phyloP scores from a whole-genome alignment of 2,113 vertebrate species.

The Pelusios castaneus region DNA sequence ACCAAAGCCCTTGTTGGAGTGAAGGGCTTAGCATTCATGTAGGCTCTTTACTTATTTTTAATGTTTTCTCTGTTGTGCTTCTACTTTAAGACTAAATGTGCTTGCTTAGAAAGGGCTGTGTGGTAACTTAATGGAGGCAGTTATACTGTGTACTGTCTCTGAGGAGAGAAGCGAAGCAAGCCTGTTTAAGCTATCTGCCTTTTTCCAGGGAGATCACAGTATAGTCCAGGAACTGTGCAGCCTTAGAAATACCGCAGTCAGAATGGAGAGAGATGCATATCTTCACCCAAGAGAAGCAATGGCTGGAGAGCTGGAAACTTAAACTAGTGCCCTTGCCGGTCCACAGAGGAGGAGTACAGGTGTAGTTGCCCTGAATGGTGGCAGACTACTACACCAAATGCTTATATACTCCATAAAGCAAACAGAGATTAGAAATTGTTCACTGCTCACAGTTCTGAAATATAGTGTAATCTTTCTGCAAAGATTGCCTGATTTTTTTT shows the following conservation, averaged over 20 bases:
- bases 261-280: background rate
- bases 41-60: background rate
- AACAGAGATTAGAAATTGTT: conserved; percentile 5
- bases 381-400: conserved; percentile 42
- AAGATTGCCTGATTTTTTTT: conserved; percentile 1
- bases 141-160: background rate
- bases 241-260: background rate
- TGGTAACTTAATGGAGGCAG: background rate
- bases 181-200: background rate
- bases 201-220: background rate
- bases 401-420: background rate
- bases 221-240: background rate
- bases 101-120: background rate
- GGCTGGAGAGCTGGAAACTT: background rate
- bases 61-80: background rate
- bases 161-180: background rate
- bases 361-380: background rate
- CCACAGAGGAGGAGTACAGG: background rate
- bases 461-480: background rate
- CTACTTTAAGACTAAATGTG: background rate
- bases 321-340: background rate
- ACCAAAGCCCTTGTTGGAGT: background rate
- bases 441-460: conserved; percentile 9
- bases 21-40: background rate
- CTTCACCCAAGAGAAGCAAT: background rate